Evolutionary conservation across 2,888 invertebrate genomes (phyloP), one percentile per base, ranked within the genome.

Genomic region (Pharmacophagus antenor): DNA sequence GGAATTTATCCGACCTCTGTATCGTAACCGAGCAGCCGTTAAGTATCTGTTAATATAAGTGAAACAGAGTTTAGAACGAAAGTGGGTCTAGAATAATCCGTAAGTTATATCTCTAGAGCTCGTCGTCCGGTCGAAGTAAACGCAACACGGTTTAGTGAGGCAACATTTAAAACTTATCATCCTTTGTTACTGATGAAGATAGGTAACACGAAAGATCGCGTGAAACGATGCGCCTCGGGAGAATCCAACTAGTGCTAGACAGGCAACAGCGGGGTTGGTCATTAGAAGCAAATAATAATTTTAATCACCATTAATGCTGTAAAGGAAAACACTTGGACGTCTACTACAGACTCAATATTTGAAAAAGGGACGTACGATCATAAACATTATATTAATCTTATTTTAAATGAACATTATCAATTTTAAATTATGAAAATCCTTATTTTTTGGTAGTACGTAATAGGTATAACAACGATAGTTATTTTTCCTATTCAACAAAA

Each of bases 1-100:
- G 68, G 74, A 78, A 85, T 85, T 84, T 83, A 82, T 85, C 80
- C 79, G 67, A 72, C 72, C 75, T 74, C 74, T 80, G 75, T 79
- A 80, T 79, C 79, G 79, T 67, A 68, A 70, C 70, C 63, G 67
- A 69, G 70, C 69, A 71, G 68, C 70, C 68, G 69, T 63, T 70
- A 70, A 69, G 69, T 74, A 73, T 79, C 77, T 80, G 81, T 84
- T 82, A 64, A 60, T 61, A 51, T 53, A 63, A 63, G 46, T 48
- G 52, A 67, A 69, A 68, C 65, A 71, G 70, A 63, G 59, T 66
- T 65, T 56, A 62, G 59, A 67, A 65, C 65, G 58, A 62, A 67
- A 64, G 63, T 58, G 60, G 62, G 68, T 68, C 68, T 62, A 65
- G 66, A 73, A 73, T 53, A n/a, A 58, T 58, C 44, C 49, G 18